These are phyloP conservation scores for Cordilura impudica DNA, from an alignment of 2,888 invertebrate species.

Conservation along the genomic window DNA sequence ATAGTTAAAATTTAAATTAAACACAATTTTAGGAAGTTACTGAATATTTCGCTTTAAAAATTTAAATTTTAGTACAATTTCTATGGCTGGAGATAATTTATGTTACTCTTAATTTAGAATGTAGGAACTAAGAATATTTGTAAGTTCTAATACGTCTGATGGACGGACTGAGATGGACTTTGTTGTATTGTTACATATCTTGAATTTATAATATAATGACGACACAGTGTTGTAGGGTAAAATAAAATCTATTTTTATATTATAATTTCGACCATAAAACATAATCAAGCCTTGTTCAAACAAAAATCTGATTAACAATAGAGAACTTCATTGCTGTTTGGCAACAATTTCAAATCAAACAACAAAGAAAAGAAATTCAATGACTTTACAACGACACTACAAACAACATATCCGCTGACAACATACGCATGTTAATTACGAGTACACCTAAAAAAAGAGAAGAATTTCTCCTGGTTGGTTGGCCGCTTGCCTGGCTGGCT, in stretches of 20 bases:
- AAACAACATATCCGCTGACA: slow-evolving; percentile 62
- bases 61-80: too few species aligned
- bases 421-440: slow-evolving; percentile 64
- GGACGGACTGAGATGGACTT: too few species aligned
- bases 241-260: slow-evolving; percentile 51
- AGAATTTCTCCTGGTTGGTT: slow-evolving; percentile 53
- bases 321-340: slow-evolving; percentile 5
- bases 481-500: slow-evolving; percentile 16
- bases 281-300: slow-evolving; percentile 34
- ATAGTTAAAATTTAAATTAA: too few species aligned
- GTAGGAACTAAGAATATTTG: too few species aligned
- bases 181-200: too few species aligned
- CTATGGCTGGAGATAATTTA: too few species aligned
- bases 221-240: too few species aligned
- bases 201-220: too few species aligned
- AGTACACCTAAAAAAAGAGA: slow-evolving; percentile 40
- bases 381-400: slow-evolving; percentile 43
- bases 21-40: too few species aligned
- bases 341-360: neutral
- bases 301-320: neutral
- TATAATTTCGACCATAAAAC: slow-evolving; percentile 36
- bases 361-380: slow-evolving; percentile 1
- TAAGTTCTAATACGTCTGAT: too few species aligned
- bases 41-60: too few species aligned
- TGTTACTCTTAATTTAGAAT: too few species aligned